Evolutionary conservation across 2,888 invertebrate species (phyloP).

Genomic region (Polietes domitor): DNA sequence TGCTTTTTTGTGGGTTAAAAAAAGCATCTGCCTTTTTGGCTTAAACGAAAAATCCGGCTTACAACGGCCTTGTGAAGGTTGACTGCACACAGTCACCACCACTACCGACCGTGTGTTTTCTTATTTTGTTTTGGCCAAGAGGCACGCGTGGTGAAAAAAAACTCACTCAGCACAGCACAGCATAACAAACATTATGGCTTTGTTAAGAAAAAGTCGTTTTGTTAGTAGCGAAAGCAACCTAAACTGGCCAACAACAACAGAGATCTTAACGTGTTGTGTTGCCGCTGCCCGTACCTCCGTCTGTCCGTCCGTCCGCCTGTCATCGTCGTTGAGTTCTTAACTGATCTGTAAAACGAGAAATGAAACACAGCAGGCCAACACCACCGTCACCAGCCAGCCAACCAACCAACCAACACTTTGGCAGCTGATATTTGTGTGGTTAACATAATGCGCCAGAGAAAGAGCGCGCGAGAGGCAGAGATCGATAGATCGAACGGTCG

Average conservation of each 20-base stretch:
- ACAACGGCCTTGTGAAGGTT: slow-evolving; percentile 81
- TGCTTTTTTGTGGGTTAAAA: slow-evolving; percentile 11
- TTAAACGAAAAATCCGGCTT: slow-evolving; percentile 73
- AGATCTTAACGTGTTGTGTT: slow-evolving; percentile 42
- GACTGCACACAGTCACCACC: slow-evolving; percentile 72
- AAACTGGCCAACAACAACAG: slow-evolving; percentile 37
- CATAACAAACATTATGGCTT: slow-evolving; percentile 26
- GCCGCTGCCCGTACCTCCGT: slow-evolving; percentile 16
- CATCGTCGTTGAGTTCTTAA: slow-evolving; percentile 13
- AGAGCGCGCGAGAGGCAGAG: neutral
- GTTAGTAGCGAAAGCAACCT: slow-evolving; percentile 61
- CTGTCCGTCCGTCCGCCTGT: too few species aligned
- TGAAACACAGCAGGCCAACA: slow-evolving; percentile 27
- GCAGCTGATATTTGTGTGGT: slow-evolving; percentile 42
- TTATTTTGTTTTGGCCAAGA: slow-evolving; percentile 28
- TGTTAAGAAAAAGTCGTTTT: slow-evolving; percentile 58
- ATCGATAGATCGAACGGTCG: neutral
- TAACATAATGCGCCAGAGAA: neutral
- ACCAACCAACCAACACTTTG: neutral
- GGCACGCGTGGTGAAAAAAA: slow-evolving; percentile 57
- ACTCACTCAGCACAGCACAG: neutral
- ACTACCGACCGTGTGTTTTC: slow-evolving; percentile 16
- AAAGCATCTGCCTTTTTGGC: slow-evolving; percentile 54
- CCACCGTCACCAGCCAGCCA: too few species aligned
- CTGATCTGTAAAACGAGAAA: slow-evolving; percentile 31